A percentile compares a stretch with the other conserved stretches of the same genome.
Conservation (phyloP, 1,140 invertebrate genomes). For the Drusus annulatus region DNA sequence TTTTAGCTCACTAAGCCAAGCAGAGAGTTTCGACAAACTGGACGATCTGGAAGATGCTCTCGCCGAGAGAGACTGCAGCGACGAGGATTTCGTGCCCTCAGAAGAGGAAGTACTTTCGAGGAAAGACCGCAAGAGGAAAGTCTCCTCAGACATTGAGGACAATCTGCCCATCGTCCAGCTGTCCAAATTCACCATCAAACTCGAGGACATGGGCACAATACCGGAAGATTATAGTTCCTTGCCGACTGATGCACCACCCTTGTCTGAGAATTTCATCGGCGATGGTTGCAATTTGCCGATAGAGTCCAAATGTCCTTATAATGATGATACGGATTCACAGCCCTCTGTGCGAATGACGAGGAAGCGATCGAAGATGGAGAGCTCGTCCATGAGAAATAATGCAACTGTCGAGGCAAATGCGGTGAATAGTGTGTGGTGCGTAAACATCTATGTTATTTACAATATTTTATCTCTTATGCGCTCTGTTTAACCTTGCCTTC, state of each 20-base stretch:
- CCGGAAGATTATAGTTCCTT: slow-evolving; percentile 11
- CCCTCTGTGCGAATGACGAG: slow-evolving; percentile 45
- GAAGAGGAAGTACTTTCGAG: slow-evolving; percentile 54
- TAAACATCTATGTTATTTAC: no score
- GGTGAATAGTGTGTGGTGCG: background rate
- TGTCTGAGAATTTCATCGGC: no score
- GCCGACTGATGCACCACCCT: no score
- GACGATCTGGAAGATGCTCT: background rate
- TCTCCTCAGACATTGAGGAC: slow-evolving; percentile 45
- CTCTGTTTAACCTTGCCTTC: no score
- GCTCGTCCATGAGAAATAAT: background rate
- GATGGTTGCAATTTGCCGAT: no score
- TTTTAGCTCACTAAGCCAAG: slow-evolving; percentile 14
- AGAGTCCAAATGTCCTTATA: no score
- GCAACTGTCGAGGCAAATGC: background rate
- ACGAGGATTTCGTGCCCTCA: slow-evolving; percentile 60
- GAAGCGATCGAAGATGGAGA: slow-evolving; percentile 51
- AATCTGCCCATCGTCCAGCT: slow-evolving; percentile 38
- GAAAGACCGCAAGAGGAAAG: slow-evolving; percentile 25
- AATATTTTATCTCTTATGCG: no score
- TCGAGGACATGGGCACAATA: no score
- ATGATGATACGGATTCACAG: background rate
- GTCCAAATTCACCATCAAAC: slow-evolving; percentile 3
- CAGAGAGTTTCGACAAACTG: slow-evolving; percentile 18
- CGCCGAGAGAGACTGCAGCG: slow-evolving; percentile 46